Evolutionary conservation across 2,113 vertebrate genomes (phyloP).

Genomic region (Gavia stellata): DNA sequence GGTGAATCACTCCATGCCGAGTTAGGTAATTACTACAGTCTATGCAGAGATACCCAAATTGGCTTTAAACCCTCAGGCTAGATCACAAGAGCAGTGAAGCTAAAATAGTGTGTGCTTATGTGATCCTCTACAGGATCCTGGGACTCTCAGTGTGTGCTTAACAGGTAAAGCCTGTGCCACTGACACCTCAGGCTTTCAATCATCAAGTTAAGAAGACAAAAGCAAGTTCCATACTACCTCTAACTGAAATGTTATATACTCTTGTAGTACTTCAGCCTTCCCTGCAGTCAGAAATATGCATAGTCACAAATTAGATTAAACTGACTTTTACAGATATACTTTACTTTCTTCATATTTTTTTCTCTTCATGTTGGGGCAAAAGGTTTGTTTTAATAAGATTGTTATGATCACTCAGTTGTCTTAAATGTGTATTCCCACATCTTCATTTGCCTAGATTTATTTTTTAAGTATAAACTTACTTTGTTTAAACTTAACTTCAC

Average conservation of each 20-base stretch:
- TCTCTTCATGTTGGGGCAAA: neutral
- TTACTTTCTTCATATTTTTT: neutral
- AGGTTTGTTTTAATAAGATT: neutral
- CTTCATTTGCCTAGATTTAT: neutral
- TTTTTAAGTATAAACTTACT: neutral
- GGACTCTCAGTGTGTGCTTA: neutral
- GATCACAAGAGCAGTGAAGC: neutral
- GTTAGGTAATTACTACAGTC: neutral
- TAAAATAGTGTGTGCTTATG: neutral
- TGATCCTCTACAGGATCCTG: neutral
- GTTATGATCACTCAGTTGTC: neutral
- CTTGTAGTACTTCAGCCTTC: neutral
- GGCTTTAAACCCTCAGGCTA: neutral
- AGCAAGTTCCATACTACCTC: neutral
- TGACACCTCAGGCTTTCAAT: neutral
- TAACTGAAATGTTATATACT: neutral
- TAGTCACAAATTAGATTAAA: neutral
- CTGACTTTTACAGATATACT: neutral
- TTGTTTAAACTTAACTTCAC: neutral
- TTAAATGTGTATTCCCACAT: neutral
- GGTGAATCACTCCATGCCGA: neutral
- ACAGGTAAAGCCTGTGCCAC: neutral
- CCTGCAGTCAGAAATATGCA: neutral
- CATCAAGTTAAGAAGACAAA: neutral
- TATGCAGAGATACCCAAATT: neutral